Base-by-base conservation (phyloP, 2,888 invertebrate genomes). In the Trissoscelio sp. region DNA sequence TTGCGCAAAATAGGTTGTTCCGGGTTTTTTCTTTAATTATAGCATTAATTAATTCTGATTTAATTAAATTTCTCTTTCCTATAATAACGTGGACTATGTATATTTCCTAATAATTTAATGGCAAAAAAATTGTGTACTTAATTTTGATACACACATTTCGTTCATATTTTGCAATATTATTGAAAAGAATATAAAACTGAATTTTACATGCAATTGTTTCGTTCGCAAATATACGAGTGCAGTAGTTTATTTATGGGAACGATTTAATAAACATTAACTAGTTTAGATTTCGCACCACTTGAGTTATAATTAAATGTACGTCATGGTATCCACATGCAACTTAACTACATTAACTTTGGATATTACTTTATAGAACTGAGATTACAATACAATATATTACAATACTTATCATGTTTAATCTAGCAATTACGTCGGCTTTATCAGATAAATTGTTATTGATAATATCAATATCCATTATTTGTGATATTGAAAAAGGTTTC, bases 281-380 rank as follows among this genome's bases (percentile, higher is more conserved):
- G 12, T 16, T 12, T 57, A 16, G 0, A 57, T 34, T 37, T 37
- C 12, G 18, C 18, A 11, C 6, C 20, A 37, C 18, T 11, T 53
- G 16, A 57, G 55, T 39, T 39, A 20, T 39, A 58, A 58, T 58
- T 39, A 58, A 58, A 39, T 58, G 42, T 58, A 22, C 20, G 20
- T 58, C 39, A 24, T 58, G 12, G 22, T 58, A 58, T 58, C 5
- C 22, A 42, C 37, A 37, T 57, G 37, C 34, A 34, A 57, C 39
- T 58, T 58, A 58, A 58, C 12, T 22, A 37, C 20, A 58, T 39
- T 55, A 34, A 28, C 28, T 28, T 31, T 31, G 31, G 16, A 11
- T 55, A 9, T 31, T 37, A 57, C 18, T 58, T 37, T 58, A 37
- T 42, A 22, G 20, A 39, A 37, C 12, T 42, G 22, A 39, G 39